Evolutionary conservation across 92 coral and sea anemone genomes (phyloP).

Genomic region (Heteractis magnifica): DNA sequence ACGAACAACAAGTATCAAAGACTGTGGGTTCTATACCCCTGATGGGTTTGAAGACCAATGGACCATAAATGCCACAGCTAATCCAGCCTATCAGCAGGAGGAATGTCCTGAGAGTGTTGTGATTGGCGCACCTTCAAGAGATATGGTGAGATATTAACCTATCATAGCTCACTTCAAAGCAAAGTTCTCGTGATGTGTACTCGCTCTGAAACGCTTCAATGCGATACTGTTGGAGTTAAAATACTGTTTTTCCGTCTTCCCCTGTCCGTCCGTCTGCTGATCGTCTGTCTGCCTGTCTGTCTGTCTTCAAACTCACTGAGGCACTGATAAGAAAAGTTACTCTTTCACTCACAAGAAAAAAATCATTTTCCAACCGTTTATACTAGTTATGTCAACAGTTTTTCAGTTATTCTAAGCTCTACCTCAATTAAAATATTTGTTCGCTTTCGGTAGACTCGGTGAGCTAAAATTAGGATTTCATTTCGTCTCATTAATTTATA

Average conservation of each 20-base stretch:
- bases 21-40: conserved; percentile 96
- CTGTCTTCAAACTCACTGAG: background rate
- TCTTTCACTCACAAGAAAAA: background rate
- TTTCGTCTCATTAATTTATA: no score
- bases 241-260: no score
- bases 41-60: conserved; percentile 96
- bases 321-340: background rate
- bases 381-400: background rate
- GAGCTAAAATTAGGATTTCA: no score
- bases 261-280: no score
- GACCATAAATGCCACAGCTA: conserved; percentile 67
- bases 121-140: conserved; percentile 70
- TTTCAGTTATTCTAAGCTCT: background rate
- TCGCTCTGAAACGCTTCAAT: no score
- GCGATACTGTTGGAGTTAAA: no score
- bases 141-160: conserved; percentile 57
- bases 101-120: conserved; percentile 64
- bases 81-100: conserved; percentile 39
- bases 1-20: conserved; percentile 77
- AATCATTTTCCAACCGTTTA: background rate
- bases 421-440: background rate
- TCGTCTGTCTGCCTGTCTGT: background rate
- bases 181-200: no score
- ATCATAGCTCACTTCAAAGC: background rate
- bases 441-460: background rate